Percentiles rank a stretch among this genome's conserved stretches.
Evolutionary conservation across 2,888 invertebrate species (phyloP).

Genomic region (Limenitis arthemis): DNA sequence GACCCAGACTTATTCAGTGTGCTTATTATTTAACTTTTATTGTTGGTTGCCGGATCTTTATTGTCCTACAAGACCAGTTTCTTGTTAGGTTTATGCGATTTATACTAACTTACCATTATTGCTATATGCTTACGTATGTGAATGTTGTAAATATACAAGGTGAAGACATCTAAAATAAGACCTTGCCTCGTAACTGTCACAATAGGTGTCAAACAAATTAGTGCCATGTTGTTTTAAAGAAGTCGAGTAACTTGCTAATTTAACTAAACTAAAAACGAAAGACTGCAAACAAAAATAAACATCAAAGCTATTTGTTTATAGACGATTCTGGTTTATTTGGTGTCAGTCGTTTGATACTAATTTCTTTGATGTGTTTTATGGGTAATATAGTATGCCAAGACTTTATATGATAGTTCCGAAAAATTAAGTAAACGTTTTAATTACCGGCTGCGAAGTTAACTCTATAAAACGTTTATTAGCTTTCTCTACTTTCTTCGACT

Average conservation of each 20-base stretch:
- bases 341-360: constrained; percentile 52
- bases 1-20: constrained; percentile 30
- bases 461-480: constrained; percentile 10
- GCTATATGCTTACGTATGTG: not conserved
- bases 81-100: not conserved
- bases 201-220: constrained; percentile 4
- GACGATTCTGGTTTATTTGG: constrained; percentile 52
- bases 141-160: not conserved
- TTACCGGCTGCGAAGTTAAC: constrained; percentile 14
- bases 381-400: constrained; percentile 10
- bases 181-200: not conserved
- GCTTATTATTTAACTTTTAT: constrained; percentile 23
- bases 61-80: constrained; percentile 5
- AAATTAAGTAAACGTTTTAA: constrained; percentile 20
- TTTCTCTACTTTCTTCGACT: constrained; percentile 13
- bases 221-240: not conserved
- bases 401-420: constrained; percentile 15
- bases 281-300: constrained; percentile 40
- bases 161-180: not conserved
- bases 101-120: not conserved
- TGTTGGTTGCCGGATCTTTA: constrained; percentile 16
- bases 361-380: constrained; percentile 57
- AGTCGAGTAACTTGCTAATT: constrained; percentile 12
- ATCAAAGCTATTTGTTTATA: constrained; percentile 42
- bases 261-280: constrained; percentile 12